Evolutionary conservation across 92 coral and sea anemone genomes (phyloP), one percentile per base, ranked within the genome.

Genomic region (Nematostella vectensis): DNA sequence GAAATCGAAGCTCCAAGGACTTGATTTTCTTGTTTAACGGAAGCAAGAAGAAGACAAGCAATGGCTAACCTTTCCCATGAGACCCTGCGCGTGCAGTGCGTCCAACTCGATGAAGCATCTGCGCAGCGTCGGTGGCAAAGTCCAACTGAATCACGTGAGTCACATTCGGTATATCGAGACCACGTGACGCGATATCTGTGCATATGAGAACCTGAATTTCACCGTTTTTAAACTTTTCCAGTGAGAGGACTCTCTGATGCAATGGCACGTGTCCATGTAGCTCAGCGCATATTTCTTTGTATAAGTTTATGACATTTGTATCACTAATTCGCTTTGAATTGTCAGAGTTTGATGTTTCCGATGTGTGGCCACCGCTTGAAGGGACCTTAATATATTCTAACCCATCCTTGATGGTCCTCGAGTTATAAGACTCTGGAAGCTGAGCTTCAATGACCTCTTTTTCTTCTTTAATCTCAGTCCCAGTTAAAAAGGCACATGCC

Each of bases 71-170:
- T 70, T 74, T 78, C 24, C 99, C 96, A 16, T 39, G 21, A 0
- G 87, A 58, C 18, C 98, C 98, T 11, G 88, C 98, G 29, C 99
- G 87, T 0, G 99, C 99, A 3, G 99, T 87, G 26, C 99, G 54
- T 17, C 99, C 99, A 31, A 85, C 80, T 27, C 99, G 67, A 74
- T 93, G 99, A 54, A 93, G 56, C 47, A 87, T 76, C 15, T 70
- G 75, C 2, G 93, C 83, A 33, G 96, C 86, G 63, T 86, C 80
- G 23, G 77, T 62, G 12, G 98, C 95, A 65, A 81, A 91, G 72
- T 86, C 98, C 57, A 86, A 68, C 71, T 91, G 98, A 57, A 91
- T 63, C 82, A 91, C 98, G 62, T 91, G 98, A 53, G 78, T 91
- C 0, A 91, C 70, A 71, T 82, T 77, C 55, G 70, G 79, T 52